phyloP scores from a whole-genome alignment of 1,140 invertebrate species.

The Physella acuta region DNA sequence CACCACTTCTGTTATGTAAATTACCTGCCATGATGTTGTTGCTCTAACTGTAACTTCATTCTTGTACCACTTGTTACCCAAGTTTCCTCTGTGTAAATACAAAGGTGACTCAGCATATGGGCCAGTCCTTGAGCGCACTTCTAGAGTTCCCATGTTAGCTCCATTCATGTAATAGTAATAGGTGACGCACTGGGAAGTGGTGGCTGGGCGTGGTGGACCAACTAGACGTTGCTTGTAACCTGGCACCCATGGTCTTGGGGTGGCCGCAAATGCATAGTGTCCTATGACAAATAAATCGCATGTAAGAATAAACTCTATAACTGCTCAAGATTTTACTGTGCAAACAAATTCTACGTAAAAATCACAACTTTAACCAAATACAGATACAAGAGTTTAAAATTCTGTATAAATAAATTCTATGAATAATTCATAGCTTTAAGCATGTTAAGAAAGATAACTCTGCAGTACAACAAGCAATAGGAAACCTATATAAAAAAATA shows the following conservation, averaged over 20 bases:
- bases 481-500: background rate
- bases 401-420: too few relatives aligned
- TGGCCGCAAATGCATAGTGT: constrained; percentile 52
- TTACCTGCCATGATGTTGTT: constrained; percentile 32
- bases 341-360: too few relatives aligned
- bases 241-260: constrained; percentile 53
- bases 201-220: constrained; percentile 19
- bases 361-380: too few relatives aligned
- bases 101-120: constrained; percentile 30
- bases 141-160: constrained; percentile 40
- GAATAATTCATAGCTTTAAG: too few relatives aligned
- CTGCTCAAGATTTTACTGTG: too few relatives aligned
- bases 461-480: too few relatives aligned
- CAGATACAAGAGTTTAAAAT: too few relatives aligned
- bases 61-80: constrained; percentile 51
- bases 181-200: constrained; percentile 33
- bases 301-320: background rate
- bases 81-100: constrained; percentile 39
- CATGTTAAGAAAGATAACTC: too few relatives aligned
- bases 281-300: constrained; percentile 29
- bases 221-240: constrained; percentile 66
- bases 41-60: constrained; percentile 38
- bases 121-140: constrained; percentile 49
- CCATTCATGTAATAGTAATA: constrained; percentile 67
- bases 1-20: too few relatives aligned